These are phyloP conservation scores for Xanthostigma xanthostigma DNA, from an alignment of 2,888 invertebrate genomes.

Conservation along the genomic window DNA sequence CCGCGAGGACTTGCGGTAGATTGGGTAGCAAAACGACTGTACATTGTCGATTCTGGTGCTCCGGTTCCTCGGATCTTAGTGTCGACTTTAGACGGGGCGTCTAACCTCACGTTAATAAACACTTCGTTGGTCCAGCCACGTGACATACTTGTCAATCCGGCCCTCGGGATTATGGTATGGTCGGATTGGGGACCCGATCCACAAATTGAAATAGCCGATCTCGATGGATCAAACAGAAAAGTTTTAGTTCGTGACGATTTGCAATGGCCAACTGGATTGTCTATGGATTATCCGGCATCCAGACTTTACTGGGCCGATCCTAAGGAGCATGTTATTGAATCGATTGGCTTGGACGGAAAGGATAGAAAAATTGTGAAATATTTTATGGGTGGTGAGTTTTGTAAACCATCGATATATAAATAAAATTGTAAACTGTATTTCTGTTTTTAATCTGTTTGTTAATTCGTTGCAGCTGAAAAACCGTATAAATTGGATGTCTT, in stretches of 20 bases:
- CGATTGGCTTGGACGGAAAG: constrained; percentile 49
- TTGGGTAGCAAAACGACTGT: constrained; percentile 50
- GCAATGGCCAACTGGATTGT: constrained; percentile 60
- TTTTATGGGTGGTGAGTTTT: constrained; percentile 33
- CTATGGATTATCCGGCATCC: constrained; percentile 57
- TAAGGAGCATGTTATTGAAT: constrained; percentile 58
- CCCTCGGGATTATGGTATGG: constrained; percentile 58
- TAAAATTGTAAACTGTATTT: not conserved
- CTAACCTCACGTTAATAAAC: constrained; percentile 35
- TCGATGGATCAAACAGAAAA: constrained; percentile 46
- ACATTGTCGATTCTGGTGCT: constrained; percentile 49
- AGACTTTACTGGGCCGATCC: constrained; percentile 75
- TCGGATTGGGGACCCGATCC: constrained; percentile 51
- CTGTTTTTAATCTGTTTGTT: constrained; percentile 3
- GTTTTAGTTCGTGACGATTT: constrained; percentile 41
- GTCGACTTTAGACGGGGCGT: constrained; percentile 40
- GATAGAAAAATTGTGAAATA: constrained; percentile 43
- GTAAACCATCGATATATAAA: not conserved
- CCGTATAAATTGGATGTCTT: constrained; percentile 61
- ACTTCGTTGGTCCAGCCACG: constrained; percentile 44
- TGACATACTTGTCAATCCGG: constrained; percentile 54
- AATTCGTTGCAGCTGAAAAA: constrained; percentile 33
- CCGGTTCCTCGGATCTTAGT: constrained; percentile 28
- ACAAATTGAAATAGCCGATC: constrained; percentile 44
- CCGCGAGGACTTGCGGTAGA: constrained; percentile 66